Evolutionary conservation across 2,797 vertebrate genomes (phyloP).

Genomic region (Channa striata): DNA sequence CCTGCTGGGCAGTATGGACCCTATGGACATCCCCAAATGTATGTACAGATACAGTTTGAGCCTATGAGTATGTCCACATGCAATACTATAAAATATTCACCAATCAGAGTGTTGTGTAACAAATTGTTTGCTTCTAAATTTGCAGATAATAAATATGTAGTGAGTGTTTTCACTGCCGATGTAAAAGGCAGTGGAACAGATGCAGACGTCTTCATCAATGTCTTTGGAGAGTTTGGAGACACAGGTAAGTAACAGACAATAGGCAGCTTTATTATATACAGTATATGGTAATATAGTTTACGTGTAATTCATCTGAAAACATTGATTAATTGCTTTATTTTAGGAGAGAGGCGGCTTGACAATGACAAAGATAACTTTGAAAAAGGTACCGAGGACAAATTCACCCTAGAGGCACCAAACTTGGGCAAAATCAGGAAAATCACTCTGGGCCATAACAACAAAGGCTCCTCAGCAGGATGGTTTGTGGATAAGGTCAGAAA

Average conservation of each 20-base stretch:
- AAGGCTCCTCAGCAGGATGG: slow-evolving; percentile 95
- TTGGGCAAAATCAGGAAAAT: slow-evolving; percentile 93
- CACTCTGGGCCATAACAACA: slow-evolving; percentile 96
- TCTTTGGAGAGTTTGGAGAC: slow-evolving; percentile 96
- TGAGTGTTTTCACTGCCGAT: slow-evolving; percentile 92
- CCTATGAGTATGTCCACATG: background rate
- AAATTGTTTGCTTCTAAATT: slow-evolving; percentile 38
- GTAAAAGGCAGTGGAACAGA: slow-evolving; percentile 94
- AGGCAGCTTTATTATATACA: background rate
- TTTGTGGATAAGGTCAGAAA: slow-evolving; percentile 90
- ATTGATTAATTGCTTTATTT: slow-evolving; percentile 16
- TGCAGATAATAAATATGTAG: slow-evolving; percentile 94
- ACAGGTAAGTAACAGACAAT: slow-evolving; percentile 83
- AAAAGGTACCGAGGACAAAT: slow-evolving; percentile 93
- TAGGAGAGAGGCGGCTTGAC: slow-evolving; percentile 92
- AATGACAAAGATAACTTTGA: slow-evolving; percentile 97
- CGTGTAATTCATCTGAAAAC: background rate
- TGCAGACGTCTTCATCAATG: slow-evolving; percentile 95
- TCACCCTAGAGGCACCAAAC: slow-evolving; percentile 92
- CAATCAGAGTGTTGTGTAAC: no score
- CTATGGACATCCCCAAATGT: slow-evolving; percentile 96
- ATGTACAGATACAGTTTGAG: slow-evolving; percentile 32
- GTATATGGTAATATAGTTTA: background rate
- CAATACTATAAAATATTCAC: background rate
- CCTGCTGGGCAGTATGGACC: slow-evolving; percentile 90